Conservation (phyloP, 2,113 vertebrate genomes). For the Connochaetes taurinus region DNA sequence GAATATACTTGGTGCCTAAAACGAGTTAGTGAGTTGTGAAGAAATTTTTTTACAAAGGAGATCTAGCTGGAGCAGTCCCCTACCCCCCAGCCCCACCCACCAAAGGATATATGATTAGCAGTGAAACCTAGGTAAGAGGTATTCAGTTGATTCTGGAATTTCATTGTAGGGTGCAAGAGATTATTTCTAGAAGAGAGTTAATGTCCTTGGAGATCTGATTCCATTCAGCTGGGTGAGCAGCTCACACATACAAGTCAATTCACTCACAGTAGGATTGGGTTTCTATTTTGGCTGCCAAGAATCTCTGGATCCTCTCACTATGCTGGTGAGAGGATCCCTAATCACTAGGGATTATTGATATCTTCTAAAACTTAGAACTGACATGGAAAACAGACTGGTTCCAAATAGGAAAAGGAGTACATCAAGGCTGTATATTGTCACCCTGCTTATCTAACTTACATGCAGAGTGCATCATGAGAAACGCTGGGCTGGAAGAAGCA, state of each 20-base stretch:
- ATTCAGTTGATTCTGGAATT: background rate
- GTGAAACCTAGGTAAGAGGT: background rate
- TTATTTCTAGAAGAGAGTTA: background rate
- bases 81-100: fast-evolving
- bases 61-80: background rate
- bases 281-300: background rate
- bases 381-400: no score
- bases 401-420: no score
- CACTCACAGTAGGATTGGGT: background rate
- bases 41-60: background rate
- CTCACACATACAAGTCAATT: background rate
- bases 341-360: background rate
- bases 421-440: no score
- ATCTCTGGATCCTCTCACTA: background rate
- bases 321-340: background rate
- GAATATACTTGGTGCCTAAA: background rate
- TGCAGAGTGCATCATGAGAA: no score
- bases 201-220: background rate
- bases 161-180: background rate
- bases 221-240: background rate
- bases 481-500: no score
- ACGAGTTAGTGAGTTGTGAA: background rate
- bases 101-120: background rate
- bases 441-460: no score
- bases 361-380: background rate